Conservation (phyloP, 1,140 invertebrate species). For the Argopecten irradians region DNA sequence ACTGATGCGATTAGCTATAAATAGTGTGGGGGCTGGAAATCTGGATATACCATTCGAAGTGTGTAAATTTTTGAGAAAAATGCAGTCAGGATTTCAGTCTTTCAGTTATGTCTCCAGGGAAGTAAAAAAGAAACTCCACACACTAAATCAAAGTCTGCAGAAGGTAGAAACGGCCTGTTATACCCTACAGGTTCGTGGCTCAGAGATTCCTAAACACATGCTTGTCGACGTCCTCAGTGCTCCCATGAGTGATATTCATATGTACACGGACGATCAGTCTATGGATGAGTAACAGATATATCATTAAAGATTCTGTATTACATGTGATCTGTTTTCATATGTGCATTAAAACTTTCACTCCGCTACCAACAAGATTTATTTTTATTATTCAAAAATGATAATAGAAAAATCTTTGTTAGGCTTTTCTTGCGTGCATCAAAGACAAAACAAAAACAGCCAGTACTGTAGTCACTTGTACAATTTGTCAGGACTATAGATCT, state of each 20-base stretch:
- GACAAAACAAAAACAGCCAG: no score
- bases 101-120: slow-evolving; percentile 81
- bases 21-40: slow-evolving; percentile 87
- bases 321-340: background rate
- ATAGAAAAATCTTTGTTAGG: no score
- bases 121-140: slow-evolving; percentile 84
- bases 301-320: background rate
- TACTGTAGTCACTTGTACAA: no score
- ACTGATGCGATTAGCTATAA: slow-evolving; percentile 92
- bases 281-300: background rate
- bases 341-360: background rate
- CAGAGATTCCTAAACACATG: slow-evolving; percentile 85
- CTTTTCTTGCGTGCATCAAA: no score
- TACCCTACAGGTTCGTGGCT: slow-evolving; percentile 87
- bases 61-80: slow-evolving; percentile 84
- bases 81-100: slow-evolving; percentile 84
- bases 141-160: slow-evolving; percentile 84
- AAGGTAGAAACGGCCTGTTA: slow-evolving; percentile 93
- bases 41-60: slow-evolving; percentile 85
- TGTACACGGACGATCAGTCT: background rate
- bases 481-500: no score
- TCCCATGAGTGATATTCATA: background rate
- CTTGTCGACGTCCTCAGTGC: slow-evolving; percentile 78
- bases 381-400: background rate
- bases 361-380: no score